Conservation (phyloP, 2,797 vertebrate species). For the Rhincodon typus region DNA sequence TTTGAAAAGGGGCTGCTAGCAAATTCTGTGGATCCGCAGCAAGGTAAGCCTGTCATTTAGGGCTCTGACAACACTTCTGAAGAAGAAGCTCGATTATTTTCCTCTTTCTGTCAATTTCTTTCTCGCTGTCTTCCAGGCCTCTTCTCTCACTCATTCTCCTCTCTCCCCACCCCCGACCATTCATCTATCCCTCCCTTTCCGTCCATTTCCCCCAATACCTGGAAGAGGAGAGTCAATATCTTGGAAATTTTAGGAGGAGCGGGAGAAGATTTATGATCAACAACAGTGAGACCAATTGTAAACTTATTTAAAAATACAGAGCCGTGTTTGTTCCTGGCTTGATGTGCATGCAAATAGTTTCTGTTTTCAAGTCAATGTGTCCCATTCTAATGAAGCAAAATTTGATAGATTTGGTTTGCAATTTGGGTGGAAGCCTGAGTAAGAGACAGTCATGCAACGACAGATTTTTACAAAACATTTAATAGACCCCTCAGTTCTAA, state of each 20-base stretch:
- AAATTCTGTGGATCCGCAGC: background rate
- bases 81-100: background rate
- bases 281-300: background rate
- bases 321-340: background rate
- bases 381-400: background rate
- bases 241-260: background rate
- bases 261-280: background rate
- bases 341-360: background rate
- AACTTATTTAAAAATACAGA: background rate
- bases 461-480: slow-evolving; percentile 23
- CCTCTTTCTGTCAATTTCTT: too few relatives aligned
- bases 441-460: background rate
- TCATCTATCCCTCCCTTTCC: background rate
- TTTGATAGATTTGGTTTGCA: background rate
- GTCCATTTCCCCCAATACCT: background rate
- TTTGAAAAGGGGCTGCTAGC: background rate
- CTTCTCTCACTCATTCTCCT: background rate
- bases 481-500: background rate
- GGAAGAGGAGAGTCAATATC: background rate
- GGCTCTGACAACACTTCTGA: background rate
- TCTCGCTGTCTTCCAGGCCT: background rate
- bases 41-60: background rate
- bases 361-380: background rate
- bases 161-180: background rate
- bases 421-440: background rate